Conservation (phyloP, 2,888 invertebrate genomes). For the Morinoia aosen region DNA sequence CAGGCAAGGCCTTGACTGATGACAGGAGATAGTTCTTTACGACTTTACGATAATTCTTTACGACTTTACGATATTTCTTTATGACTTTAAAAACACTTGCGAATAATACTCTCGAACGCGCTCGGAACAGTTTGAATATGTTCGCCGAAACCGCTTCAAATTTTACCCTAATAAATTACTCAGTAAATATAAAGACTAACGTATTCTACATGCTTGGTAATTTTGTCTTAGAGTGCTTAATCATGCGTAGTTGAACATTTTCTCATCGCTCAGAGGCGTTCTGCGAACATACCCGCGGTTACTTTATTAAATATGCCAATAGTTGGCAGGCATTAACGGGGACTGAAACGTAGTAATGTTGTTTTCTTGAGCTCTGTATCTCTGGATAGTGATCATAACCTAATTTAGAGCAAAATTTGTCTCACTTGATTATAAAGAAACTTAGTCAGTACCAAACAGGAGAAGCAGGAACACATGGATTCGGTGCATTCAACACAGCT, state of each 20-base stretch:
- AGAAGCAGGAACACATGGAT: too few relatives aligned
- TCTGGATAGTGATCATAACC: too few relatives aligned
- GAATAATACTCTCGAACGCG: not conserved
- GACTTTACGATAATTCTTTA: slow-evolving; percentile 26
- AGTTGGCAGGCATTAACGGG: too few relatives aligned
- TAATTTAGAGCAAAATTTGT: too few relatives aligned
- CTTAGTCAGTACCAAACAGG: too few relatives aligned
- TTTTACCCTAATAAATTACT: not conserved
- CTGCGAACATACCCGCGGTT: too few relatives aligned
- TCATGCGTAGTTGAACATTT: not conserved
- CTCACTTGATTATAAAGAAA: too few relatives aligned
- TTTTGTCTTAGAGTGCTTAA: not conserved
- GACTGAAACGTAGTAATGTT: too few relatives aligned
- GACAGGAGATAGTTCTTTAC: slow-evolving; percentile 47
- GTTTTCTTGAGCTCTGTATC: too few relatives aligned
- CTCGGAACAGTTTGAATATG: not conserved
- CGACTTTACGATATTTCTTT: slow-evolving; percentile 29
- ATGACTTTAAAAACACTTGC: slow-evolving; percentile 15
- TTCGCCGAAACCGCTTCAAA: not conserved
- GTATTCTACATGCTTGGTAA: not conserved
- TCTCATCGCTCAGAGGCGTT: not conserved
- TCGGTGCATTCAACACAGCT: too few relatives aligned
- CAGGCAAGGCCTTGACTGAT: slow-evolving; percentile 43
- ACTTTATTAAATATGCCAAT: too few relatives aligned
- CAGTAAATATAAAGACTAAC: not conserved